These are phyloP conservation scores for Triplophysa rosa DNA, from an alignment of 2,113 vertebrate genomes.

Conservation along the genomic window DNA sequence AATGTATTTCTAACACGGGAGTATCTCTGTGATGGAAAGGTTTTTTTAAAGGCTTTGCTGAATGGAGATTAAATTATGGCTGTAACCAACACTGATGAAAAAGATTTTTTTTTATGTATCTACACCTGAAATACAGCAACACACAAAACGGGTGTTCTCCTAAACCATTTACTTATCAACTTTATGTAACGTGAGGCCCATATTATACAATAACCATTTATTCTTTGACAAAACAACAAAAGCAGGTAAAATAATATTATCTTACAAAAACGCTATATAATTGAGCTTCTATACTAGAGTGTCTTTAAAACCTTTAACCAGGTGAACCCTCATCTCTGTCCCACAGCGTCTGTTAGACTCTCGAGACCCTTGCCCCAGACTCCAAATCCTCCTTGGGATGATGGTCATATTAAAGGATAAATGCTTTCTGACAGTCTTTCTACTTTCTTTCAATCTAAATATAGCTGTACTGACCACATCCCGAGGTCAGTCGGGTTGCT, in stretches of 20 bases:
- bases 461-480: background rate
- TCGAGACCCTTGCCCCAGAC: background rate
- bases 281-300: background rate
- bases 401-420: background rate
- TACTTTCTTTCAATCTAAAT: slow-evolving; percentile 3
- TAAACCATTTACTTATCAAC: background rate
- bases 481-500: slow-evolving; percentile 4
- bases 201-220: no score
- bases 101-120: no score
- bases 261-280: background rate
- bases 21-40: background rate
- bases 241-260: background rate
- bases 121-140: slow-evolving; percentile 8
- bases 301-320: slow-evolving; percentile 32
- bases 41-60: no score
- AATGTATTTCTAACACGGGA: background rate
- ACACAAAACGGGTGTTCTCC: background rate
- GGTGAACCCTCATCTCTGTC: slow-evolving; percentile 6
- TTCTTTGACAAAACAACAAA: background rate
- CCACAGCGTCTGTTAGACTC: background rate
- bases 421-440: background rate
- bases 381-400: slow-evolving; percentile 14
- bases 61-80: no score
- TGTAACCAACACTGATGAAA: no score
- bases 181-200: no score